These are phyloP conservation scores for Leptinotarsa haldemani DNA, from an alignment of 2,888 invertebrate species.

Conservation along the genomic window DNA sequence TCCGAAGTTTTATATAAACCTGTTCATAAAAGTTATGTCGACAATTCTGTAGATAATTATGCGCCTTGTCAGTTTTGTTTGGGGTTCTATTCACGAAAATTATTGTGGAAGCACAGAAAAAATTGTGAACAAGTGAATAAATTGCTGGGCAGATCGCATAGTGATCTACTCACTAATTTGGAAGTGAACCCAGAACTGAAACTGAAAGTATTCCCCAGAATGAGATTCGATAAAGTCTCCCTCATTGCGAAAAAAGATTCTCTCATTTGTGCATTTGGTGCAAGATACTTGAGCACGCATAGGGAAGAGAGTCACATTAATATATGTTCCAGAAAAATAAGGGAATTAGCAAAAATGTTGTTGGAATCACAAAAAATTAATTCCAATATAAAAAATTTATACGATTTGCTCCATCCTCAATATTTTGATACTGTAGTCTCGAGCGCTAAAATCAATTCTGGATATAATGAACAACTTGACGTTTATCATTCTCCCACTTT, in stretches of 20 bases:
- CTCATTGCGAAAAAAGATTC: slow-evolving; percentile 31
- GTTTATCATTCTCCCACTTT: slow-evolving; percentile 7
- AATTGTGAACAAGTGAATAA: neutral
- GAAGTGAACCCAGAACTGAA: neutral
- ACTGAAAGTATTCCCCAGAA: slow-evolving; percentile 32
- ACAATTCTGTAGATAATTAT: neutral
- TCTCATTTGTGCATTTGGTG: slow-evolving; percentile 13
- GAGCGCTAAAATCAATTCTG: neutral
- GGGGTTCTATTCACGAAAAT: neutral
- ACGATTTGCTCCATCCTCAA: neutral
- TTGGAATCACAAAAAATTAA: no score
- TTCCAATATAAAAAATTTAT: neutral
- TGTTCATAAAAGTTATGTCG: neutral
- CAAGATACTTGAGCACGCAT: no score
- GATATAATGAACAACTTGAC: neutral
- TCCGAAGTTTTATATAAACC: neutral
- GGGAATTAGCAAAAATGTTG: no score
- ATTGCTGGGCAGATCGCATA: neutral
- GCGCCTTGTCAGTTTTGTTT: neutral
- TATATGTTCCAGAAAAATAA: no score
- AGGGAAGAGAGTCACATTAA: no score
- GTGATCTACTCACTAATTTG: neutral
- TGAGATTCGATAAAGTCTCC: slow-evolving; percentile 36
- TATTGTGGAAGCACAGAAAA: neutral
- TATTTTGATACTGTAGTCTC: neutral